phyloP scores from a whole-genome alignment of 2,797 vertebrate species.

The Poeciliopsis gracilis region DNA sequence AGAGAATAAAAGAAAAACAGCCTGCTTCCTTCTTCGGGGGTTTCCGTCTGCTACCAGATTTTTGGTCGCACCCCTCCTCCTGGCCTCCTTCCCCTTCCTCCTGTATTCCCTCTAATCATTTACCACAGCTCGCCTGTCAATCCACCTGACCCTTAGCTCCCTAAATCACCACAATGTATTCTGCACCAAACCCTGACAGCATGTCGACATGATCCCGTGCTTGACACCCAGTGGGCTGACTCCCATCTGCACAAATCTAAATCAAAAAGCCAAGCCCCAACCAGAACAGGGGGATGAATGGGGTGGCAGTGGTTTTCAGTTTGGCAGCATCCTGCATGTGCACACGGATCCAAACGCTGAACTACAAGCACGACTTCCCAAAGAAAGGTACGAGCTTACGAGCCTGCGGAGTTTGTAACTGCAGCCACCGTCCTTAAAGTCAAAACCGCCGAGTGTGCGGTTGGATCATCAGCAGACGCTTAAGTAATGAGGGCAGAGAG shows the following conservation, averaged over 20 bases:
- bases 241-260: constrained; percentile 70
- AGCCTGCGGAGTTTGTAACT: constrained; percentile 46
- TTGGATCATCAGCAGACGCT: constrained; percentile 70
- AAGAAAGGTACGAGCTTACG: constrained; percentile 7
- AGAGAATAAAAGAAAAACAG: constrained; percentile 7
- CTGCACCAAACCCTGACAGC: constrained; percentile 65
- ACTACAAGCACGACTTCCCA: not conserved
- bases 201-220: constrained; percentile 59
- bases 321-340: constrained; percentile 55
- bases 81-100: constrained; percentile 33
- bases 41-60: constrained; percentile 29
- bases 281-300: constrained; percentile 1
- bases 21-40: constrained; percentile 26
- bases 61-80: constrained; percentile 16
- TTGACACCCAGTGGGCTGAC: constrained; percentile 66
- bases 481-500: constrained; percentile 64
- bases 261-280: constrained; percentile 71
- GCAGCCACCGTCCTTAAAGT: constrained; percentile 42
- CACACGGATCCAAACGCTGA: constrained; percentile 14
- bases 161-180: constrained; percentile 78
- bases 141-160: constrained; percentile 70
- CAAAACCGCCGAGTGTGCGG: constrained; percentile 17
- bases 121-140: constrained; percentile 58
- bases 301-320: constrained; percentile 16
- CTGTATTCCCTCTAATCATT: constrained; percentile 63